phyloP scores from a whole-genome alignment of 1,140 invertebrate species.

The Dryas iulia region DNA sequence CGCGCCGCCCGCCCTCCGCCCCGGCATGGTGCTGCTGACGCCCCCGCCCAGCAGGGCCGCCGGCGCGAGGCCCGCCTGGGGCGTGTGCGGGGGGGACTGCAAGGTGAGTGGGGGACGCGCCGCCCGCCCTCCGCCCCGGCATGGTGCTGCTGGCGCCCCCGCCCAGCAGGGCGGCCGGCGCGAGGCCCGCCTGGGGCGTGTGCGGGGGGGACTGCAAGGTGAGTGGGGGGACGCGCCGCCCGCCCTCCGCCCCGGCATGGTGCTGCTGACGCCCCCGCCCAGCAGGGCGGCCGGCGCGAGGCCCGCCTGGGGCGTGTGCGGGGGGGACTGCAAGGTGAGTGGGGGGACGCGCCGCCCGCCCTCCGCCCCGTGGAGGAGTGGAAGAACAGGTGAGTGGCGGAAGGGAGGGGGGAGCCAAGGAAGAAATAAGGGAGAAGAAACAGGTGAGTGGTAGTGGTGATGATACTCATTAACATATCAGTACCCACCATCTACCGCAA shows the following conservation, averaged over 20 bases:
- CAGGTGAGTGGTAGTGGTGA: too few species aligned
- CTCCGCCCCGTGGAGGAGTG: too few species aligned
- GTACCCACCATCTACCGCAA: too few species aligned
- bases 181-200: constrained; percentile 31
- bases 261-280: constrained; percentile 82
- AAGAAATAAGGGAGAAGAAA: too few species aligned
- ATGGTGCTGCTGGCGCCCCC: constrained; percentile 87
- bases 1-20: constrained; percentile 83
- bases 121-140: constrained; percentile 87
- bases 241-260: constrained; percentile 91
- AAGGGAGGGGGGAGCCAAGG: too few species aligned
- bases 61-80: constrained; percentile 24
- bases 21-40: constrained; percentile 91
- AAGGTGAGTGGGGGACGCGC: constrained; percentile 24
- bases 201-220: constrained; percentile 24
- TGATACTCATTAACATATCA: too few species aligned
- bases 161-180: not conserved
- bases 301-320: constrained; percentile 37
- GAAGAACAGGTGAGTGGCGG: too few species aligned
- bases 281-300: not conserved
- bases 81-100: constrained; percentile 29
- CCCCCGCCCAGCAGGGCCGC: constrained; percentile 24
- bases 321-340: constrained; percentile 4
- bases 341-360: constrained; percentile 69
- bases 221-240: constrained; percentile 64